Evolutionary conservation across 2,113 vertebrate genomes (phyloP).

Genomic region (Penelope pileata): DNA sequence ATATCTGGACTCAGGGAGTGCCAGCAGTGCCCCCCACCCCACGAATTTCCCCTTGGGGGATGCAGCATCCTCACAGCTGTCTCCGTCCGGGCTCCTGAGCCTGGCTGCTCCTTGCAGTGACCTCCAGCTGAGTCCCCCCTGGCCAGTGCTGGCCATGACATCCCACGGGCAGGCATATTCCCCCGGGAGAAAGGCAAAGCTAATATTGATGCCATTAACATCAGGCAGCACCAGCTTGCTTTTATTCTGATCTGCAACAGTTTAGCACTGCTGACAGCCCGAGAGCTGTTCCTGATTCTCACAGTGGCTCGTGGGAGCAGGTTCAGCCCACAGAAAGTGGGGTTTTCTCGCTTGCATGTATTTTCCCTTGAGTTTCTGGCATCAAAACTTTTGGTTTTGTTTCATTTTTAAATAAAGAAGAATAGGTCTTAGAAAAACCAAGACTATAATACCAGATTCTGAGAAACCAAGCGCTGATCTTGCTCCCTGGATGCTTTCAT

Average conservation of each 20-base stretch:
- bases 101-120: neutral
- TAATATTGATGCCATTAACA: neutral
- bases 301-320: slow-evolving; percentile 23
- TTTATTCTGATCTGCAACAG: neutral
- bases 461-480: neutral
- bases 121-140: neutral
- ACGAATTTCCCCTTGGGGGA: neutral
- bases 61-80: neutral
- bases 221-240: neutral
- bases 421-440: slow-evolving; percentile 22
- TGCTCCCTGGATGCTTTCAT: neutral
- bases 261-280: neutral
- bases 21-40: fast-evolving
- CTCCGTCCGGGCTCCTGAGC: fast-evolving
- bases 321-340: slow-evolving; percentile 33
- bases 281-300: slow-evolving; percentile 6
- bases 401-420: neutral
- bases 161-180: neutral
- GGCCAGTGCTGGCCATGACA: neutral
- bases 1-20: neutral
- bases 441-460: neutral
- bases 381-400: slow-evolving; percentile 54
- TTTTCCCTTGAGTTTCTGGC: slow-evolving; percentile 34
- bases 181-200: neutral
- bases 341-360: slow-evolving; percentile 20